Base-by-base conservation (phyloP, 37 sponge, comb jelly and placozoan genomes). In the Halichondria panicea region DNA sequence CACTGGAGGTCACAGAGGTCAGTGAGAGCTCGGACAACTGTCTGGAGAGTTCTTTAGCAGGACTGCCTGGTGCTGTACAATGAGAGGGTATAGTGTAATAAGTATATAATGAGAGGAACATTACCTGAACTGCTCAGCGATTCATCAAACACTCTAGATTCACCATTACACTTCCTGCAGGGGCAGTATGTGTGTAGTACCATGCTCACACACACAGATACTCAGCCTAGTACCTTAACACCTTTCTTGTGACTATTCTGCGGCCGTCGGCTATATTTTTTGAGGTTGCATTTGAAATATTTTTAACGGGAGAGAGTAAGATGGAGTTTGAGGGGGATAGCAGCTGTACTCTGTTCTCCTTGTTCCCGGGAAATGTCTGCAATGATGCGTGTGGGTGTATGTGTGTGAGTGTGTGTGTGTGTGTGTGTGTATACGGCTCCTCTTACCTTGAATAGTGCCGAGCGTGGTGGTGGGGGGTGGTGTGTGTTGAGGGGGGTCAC, bases 331-430 rank as follows among this genome's bases (percentile, higher is more conserved):
- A 63, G 30, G 65, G 64, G 22, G 74, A 48, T 0, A 81, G 55
- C 24, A 52, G 46, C 0, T 65, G 65, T 19, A 82, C 66, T 31
- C 75, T 40, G 48, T 82, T 81, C 54, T 72, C 74, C 46, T 82
- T 74, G 58, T 82, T 75, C 7, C 75, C 83, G 33, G 83, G 83
- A 55, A 82, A 82, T 0, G 83, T 82, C 83, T 82, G 36, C 38
- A 64, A 21, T 38, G 75, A 32, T 28, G 46, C 11, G 32, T 5
- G 35, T n/a, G n/a, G n/a, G n/a, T n/a, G n/a, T n/a, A n/a, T n/a
- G n/a, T n/a, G n/a, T n/a, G n/a, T n/a, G n/a, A n/a, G n/a, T n/a
- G n/a, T n/a, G n/a, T n/a, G n/a, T n/a, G n/a, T n/a, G n/a, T n/a
- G n/a, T n/a, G n/a, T n/a, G n/a, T n/a, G n/a, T n/a, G n/a, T n/a